phyloP scores from a whole-genome alignment of 2,797 vertebrate species.

The Liparis tanakae region DNA sequence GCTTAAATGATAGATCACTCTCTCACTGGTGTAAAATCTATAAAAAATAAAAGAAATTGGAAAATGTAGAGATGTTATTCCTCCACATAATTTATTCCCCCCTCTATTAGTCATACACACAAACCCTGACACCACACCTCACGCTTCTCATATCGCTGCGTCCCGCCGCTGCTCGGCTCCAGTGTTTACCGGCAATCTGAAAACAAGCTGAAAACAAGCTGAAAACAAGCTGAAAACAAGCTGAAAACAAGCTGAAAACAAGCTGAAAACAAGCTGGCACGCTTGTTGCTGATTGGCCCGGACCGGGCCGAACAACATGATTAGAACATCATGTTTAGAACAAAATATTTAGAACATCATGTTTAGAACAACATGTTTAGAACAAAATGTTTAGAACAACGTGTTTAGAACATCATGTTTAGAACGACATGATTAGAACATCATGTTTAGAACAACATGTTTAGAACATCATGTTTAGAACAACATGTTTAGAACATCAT shows the following conservation, averaged over 20 bases:
- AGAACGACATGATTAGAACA: no score
- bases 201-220: slow-evolving; percentile 29
- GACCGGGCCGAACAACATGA: slow-evolving; percentile 42
- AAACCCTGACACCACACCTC: neutral
- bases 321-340: slow-evolving; percentile 1
- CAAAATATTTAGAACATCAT: slow-evolving; percentile 16
- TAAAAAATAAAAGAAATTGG: neutral
- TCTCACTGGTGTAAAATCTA: neutral
- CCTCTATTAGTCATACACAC: neutral
- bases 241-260: slow-evolving; percentile 31
- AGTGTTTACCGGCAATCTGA: neutral
- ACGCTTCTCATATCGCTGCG: neutral
- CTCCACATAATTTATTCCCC: neutral
- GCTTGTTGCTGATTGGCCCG: slow-evolving; percentile 46
- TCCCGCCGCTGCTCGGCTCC: neutral
- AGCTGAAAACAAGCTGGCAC: slow-evolving; percentile 38
- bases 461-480: no score
- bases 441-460: no score
- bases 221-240: slow-evolving; percentile 33
- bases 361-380: no score
- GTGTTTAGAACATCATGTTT: no score
- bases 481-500: no score
- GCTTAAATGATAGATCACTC: neutral
- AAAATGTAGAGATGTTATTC: neutral
- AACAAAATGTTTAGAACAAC: no score